A percentile compares a stretch with the other conserved stretches of the same genome.
phyloP scores from a whole-genome alignment of 2,113 vertebrate genomes.

The Myotis lucifugus region DNA sequence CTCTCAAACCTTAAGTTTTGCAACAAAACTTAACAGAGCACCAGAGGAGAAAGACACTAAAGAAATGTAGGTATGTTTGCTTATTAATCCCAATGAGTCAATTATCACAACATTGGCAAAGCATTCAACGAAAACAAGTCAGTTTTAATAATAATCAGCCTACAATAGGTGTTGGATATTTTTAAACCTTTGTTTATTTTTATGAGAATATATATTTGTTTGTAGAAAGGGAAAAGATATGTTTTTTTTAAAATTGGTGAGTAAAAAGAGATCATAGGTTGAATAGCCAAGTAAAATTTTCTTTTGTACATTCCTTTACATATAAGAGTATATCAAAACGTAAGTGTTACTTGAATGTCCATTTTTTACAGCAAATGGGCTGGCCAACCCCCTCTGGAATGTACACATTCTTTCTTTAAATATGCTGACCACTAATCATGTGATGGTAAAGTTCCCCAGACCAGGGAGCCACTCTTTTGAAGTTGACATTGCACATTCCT shows the following conservation, averaged over 20 bases:
- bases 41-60: slow-evolving; percentile 44
- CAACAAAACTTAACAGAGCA: slow-evolving; percentile 19
- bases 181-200: slow-evolving; percentile 14
- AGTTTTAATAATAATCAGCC: slow-evolving; percentile 8
- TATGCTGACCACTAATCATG: neutral
- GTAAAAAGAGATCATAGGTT: neutral
- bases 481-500: neutral
- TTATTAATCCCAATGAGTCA: neutral
- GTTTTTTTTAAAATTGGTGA: neutral
- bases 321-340: neutral
- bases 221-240: neutral
- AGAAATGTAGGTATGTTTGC: neutral
- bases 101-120: neutral
- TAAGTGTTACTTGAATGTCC: neutral
- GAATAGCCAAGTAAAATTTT: neutral
- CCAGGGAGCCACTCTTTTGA: neutral
- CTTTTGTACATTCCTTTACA: neutral
- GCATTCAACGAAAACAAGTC: neutral
- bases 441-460: neutral
- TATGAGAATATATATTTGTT: neutral
- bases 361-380: slow-evolving; percentile 12
- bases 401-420: slow-evolving; percentile 32
- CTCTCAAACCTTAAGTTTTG: neutral
- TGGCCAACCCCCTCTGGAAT: neutral
- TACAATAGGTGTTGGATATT: neutral